phyloP scores from a whole-genome alignment of 64 coral and sea anemone species.

The Catalaphyllia jardinei region DNA sequence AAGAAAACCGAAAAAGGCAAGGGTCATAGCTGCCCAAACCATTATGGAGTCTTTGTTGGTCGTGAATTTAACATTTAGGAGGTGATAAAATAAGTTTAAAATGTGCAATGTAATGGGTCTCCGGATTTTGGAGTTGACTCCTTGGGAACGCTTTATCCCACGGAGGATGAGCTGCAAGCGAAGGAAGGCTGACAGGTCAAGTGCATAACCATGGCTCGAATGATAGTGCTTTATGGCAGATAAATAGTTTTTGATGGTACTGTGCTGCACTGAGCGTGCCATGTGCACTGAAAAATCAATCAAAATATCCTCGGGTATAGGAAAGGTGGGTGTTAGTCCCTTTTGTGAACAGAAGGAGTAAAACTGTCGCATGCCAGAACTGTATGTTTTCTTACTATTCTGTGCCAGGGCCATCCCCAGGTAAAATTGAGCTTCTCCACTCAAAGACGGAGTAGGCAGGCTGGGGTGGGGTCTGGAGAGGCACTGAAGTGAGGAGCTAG shows the following conservation, averaged over 20 bases:
- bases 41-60: constrained; percentile 7
- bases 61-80: background rate
- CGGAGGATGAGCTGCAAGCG: background rate
- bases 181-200: background rate
- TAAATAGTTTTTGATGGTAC: background rate
- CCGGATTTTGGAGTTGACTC: background rate
- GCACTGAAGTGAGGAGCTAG: background rate
- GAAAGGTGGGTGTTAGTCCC: background rate
- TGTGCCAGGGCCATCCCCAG: background rate
- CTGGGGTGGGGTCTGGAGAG: constrained; percentile 6
- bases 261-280: background rate
- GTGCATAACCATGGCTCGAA: background rate
- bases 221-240: background rate
- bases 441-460: background rate
- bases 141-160: constrained; percentile 4
- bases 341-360: background rate
- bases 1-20: constrained; percentile 59
- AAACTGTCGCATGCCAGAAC: background rate
- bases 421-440: background rate
- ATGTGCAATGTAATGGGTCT: background rate
- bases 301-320: background rate
- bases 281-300: background rate
- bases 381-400: background rate
- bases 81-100: constrained; percentile 19
- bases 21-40: constrained; percentile 64